Percentiles rank a stretch among this genome's conserved stretches.
phyloP scores from a whole-genome alignment of 35 echinoderm and acorn worm genomes.

The Ophiothrix spiculata region DNA sequence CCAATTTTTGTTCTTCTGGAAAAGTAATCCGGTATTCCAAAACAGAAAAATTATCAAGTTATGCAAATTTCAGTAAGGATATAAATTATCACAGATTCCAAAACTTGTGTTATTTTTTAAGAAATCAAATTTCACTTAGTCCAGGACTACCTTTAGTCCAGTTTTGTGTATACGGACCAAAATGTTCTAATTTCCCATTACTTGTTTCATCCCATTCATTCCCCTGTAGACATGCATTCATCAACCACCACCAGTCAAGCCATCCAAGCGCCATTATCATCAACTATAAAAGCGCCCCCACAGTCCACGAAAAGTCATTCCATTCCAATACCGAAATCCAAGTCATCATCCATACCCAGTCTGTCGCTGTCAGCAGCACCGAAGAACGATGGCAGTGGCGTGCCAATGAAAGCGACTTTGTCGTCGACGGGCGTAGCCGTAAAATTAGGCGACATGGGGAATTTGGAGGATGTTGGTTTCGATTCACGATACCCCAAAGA shows the following conservation, averaged over 20 bases:
- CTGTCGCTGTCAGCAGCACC: background rate
- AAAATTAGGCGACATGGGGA: background rate
- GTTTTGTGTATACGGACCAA: too few species aligned
- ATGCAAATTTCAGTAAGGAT: too few species aligned
- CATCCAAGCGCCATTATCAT: background rate
- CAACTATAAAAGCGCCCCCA: background rate
- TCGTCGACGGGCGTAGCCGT: background rate
- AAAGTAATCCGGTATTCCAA: too few species aligned
- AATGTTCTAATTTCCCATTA: too few species aligned
- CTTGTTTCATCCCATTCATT: background rate
- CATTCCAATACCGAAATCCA: background rate
- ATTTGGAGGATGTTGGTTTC: background rate
- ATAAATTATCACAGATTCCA: too few species aligned
- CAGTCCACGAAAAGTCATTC: background rate
- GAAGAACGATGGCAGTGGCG: background rate
- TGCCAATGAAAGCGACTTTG: background rate
- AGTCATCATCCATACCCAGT: background rate
- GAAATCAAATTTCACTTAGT: too few species aligned
- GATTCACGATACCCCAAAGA: background rate
- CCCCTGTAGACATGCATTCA: background rate
- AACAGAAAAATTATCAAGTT: too few species aligned
- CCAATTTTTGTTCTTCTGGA: too few species aligned
- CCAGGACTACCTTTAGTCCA: too few species aligned
- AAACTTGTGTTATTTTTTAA: too few species aligned
- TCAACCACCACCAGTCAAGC: too few species aligned